Evolutionary conservation across 30 jellyfish, hydroid and myxozoan species (phyloP).

Genomic region (Hydractinia echinata): DNA sequence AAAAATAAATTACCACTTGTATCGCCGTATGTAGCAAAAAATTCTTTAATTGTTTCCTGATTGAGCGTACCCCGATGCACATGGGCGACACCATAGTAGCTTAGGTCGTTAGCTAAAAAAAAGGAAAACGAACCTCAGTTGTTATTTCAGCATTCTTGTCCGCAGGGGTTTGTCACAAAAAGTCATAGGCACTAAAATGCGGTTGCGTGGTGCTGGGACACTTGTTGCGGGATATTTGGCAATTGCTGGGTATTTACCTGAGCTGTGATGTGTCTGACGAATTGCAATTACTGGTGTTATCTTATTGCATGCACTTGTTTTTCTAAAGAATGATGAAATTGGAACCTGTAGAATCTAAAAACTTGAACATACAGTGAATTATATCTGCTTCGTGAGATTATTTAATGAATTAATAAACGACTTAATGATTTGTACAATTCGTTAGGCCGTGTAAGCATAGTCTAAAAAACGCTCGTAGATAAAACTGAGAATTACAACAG

Average conservation of each 20-base stretch:
- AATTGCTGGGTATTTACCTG: neutral
- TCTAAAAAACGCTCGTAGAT: neutral
- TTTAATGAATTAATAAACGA: neutral
- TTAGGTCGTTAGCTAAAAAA: neutral
- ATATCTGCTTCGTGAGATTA: neutral
- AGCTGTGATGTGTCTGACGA: slow-evolving; percentile 16
- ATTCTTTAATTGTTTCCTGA: neutral
- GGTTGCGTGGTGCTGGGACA: neutral
- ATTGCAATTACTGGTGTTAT: slow-evolving; percentile 18
- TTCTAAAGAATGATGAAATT: neutral
- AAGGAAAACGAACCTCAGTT: neutral
- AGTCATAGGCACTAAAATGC: neutral
- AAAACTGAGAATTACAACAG: neutral
- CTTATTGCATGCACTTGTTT: neutral
- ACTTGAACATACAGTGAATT: neutral
- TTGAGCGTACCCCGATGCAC: slow-evolving; percentile 7
- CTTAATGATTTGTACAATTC: too few relatives aligned
- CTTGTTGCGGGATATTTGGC: neutral
- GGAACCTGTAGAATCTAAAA: neutral
- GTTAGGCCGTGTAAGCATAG: too few relatives aligned
- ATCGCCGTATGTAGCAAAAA: neutral
- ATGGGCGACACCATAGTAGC: slow-evolving; percentile 9
- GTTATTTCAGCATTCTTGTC: neutral
- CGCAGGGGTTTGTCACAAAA: neutral
- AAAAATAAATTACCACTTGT: neutral